Conservation (phyloP, 2,113 vertebrate species). For the Equus quagga region DNA sequence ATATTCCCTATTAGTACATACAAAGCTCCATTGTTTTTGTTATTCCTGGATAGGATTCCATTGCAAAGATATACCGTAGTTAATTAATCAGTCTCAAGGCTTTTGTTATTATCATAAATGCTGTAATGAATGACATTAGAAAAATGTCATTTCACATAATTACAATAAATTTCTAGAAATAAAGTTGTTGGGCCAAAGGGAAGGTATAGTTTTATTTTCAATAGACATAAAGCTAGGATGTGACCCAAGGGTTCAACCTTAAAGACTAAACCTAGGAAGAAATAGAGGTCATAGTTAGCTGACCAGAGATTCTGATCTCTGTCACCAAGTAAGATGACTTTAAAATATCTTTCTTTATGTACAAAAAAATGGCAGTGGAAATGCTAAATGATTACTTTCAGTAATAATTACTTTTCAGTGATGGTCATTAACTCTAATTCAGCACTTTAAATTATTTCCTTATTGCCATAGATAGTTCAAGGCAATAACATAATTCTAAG, state of each 20-base stretch:
- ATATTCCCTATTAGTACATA: constrained; percentile 31
- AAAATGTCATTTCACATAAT: constrained; percentile 51
- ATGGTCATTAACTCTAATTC: neutral
- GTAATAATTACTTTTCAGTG: constrained; percentile 39
- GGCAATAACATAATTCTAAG: neutral
- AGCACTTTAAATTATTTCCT: constrained; percentile 24
- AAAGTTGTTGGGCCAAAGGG: neutral
- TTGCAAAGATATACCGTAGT: neutral
- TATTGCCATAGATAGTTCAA: constrained; percentile 15
- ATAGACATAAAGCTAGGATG: constrained; percentile 27
- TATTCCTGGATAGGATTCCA: constrained; percentile 12
- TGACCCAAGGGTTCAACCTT: neutral
- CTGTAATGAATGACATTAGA: neutral
- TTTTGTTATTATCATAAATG: constrained; percentile 54
- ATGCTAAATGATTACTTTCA: constrained; percentile 47
- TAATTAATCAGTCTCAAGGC: constrained; percentile 10
- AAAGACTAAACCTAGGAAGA: constrained; percentile 5
- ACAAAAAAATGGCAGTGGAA: constrained; percentile 42
- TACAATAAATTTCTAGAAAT: constrained; percentile 54
- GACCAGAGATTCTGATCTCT: constrained; percentile 41
- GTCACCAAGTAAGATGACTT: neutral
- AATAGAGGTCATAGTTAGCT: neutral
- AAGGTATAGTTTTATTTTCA: constrained; percentile 62
- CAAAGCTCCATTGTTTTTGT: constrained; percentile 21
- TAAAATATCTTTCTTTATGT: constrained; percentile 31